These are phyloP conservation scores for Heliothis subflexa DNA, from an alignment of 1,140 invertebrate species.

Conservation along the genomic window DNA sequence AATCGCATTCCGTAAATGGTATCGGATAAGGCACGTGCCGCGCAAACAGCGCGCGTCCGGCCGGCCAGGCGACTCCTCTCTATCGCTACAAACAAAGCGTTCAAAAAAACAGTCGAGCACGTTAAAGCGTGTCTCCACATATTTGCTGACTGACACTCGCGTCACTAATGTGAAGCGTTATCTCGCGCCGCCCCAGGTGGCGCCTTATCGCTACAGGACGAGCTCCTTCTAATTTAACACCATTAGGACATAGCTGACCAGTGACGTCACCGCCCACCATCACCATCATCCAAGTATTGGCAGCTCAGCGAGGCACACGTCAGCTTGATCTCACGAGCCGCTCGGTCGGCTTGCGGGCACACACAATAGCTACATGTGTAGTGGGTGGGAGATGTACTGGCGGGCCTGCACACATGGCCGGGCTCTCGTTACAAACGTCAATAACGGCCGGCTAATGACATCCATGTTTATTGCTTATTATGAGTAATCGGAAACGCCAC, in stretches of 20 bases:
- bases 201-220: conserved; percentile 34
- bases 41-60: conserved; percentile 60
- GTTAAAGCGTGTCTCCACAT: conserved; percentile 20
- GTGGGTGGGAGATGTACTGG: neutral
- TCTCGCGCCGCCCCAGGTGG: conserved; percentile 18
- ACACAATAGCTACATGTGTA: neutral
- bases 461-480: conserved; percentile 33
- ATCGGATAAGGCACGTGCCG: conserved; percentile 78
- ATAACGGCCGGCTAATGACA: conserved; percentile 32
- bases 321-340: neutral
- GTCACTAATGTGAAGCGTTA: conserved; percentile 22
- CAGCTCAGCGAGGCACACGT: too few species aligned
- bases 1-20: conserved; percentile 77
- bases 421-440: conserved; percentile 24
- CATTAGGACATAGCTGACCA: conserved; percentile 48
- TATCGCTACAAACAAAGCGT: conserved; percentile 34
- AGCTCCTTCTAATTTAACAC: conserved; percentile 12
- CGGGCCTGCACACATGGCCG: conserved; percentile 39
- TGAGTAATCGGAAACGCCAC: conserved; percentile 29
- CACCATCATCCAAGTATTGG: neutral
- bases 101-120: conserved; percentile 21
- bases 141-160: conserved; percentile 31
- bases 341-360: neutral
- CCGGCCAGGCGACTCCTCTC: neutral
- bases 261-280: conserved; percentile 47